phyloP scores from a whole-genome alignment of 2,888 invertebrate genomes.

The Cantharis lateralis region DNA sequence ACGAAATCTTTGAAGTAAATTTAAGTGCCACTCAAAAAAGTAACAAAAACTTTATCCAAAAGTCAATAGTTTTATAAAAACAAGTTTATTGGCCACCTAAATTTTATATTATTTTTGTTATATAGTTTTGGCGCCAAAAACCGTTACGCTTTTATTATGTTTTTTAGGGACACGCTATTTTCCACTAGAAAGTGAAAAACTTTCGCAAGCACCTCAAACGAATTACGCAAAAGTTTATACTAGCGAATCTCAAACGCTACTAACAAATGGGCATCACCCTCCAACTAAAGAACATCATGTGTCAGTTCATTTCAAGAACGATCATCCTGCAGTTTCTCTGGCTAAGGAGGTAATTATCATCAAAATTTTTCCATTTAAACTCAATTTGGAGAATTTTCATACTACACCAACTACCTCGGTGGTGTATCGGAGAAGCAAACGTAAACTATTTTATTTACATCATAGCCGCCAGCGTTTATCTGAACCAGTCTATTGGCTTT shows the following conservation, averaged over 20 bases:
- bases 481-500: background rate
- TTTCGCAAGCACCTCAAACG: slow-evolving; percentile 26
- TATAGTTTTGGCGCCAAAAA: background rate
- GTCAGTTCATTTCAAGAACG: slow-evolving; percentile 34
- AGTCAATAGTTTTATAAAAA: background rate
- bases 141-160: background rate
- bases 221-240: slow-evolving; percentile 26
- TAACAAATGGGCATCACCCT: slow-evolving; percentile 31
- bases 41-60: background rate
- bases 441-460: background rate
- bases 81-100: background rate
- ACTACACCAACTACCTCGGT: background rate
- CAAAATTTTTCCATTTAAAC: background rate
- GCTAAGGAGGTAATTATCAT: slow-evolving; percentile 2
- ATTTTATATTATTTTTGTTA: background rate
- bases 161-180: slow-evolving; percentile 38
- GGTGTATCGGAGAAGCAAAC: background rate
- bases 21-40: background rate
- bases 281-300: slow-evolving; percentile 29
- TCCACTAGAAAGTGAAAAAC: slow-evolving; percentile 32
- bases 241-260: slow-evolving; percentile 14
- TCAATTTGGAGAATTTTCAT: background rate
- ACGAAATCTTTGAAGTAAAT: background rate
- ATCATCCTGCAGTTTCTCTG: slow-evolving; percentile 31
- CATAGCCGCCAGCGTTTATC: background rate